Evolutionary conservation across 30 jellyfish, hydroid and myxozoan genomes (phyloP), one percentile per base, ranked within the genome.

Genomic region (Clytia hemisphaerica): DNA sequence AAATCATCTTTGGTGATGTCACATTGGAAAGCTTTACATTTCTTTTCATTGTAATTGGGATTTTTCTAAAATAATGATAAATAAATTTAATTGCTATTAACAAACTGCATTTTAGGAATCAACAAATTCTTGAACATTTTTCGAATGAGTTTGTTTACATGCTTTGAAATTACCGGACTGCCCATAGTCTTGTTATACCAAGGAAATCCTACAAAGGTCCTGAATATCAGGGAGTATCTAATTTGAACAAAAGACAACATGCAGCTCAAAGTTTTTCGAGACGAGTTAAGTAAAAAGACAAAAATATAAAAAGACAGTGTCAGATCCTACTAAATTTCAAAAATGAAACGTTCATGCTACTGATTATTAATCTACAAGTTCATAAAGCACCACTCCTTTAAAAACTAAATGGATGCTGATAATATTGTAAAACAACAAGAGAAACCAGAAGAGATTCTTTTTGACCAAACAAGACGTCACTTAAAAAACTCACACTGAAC

Each of bases 11-110:
- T 60, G 30, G 96, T 74, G 26, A 84, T 36, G 47, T 92, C 96
- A 65, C 96, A 92, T 64, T 79, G 92, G 58, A 92, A 92, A 35
- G 96, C 95, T 59, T n/a, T 71, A 51, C 99, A 92, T 9, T 78
- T 83, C 19, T 34, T 32, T 29, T 57, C 48, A 66, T 82, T 73
- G 61, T 71, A 91, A 9, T 40, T 34, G 16, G 83, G 84, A 45
- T 83, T 72, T 3, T 73, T 88, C 99, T 91, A 61, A 6, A 44
- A 83, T 54, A 18, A 67, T 6, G 40, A 38, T 6, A 63, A 47
- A 7, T 14, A 9, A 4, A n/a, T 6, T 40, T 30, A 31, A 6
- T 18, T n/a, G n/a, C n/a, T n/a, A n/a, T n/a, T 50, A 50, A 7
- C 6, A 21, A 7, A 40, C n/a, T 40, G n/a, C 53, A 40, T 40